These are phyloP conservation scores for Lathronympha strigana DNA, from an alignment of 2,888 invertebrate species.

Conservation along the genomic window DNA sequence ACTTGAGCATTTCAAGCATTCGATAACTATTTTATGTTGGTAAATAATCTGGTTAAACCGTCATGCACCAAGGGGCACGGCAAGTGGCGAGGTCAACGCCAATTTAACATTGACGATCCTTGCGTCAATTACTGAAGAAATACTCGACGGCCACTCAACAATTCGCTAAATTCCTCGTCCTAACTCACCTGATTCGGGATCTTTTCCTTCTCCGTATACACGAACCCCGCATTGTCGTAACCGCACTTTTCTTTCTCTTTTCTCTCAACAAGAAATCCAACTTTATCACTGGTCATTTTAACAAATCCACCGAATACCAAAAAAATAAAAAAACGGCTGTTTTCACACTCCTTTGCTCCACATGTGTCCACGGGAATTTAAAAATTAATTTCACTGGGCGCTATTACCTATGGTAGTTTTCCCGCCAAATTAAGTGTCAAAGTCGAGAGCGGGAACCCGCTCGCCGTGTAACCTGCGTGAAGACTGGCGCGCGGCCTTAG, in stretches of 20 bases:
- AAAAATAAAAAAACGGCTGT: slow-evolving; percentile 20
- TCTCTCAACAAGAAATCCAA: slow-evolving; percentile 50
- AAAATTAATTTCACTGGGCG: slow-evolving; percentile 17
- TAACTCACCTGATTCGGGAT: slow-evolving; percentile 39
- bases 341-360: slow-evolving; percentile 12
- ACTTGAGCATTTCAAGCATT: neutral
- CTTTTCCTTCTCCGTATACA: slow-evolving; percentile 69
- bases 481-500: slow-evolving; percentile 54
- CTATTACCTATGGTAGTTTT: slow-evolving; percentile 49
- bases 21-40: neutral
- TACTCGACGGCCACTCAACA: neutral
- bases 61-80: slow-evolving; percentile 37
- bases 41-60: slow-evolving; percentile 33
- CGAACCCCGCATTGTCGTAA: slow-evolving; percentile 72
- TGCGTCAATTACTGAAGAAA: slow-evolving; percentile 29
- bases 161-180: neutral
- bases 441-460: slow-evolving; percentile 56
- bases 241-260: slow-evolving; percentile 60
- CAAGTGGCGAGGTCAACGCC: slow-evolving; percentile 34
- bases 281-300: slow-evolving; percentile 51
- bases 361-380: neutral
- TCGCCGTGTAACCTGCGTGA: slow-evolving; percentile 53
- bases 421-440: slow-evolving; percentile 58
- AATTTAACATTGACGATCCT: slow-evolving; percentile 38
- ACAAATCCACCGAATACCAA: neutral